Evolutionary conservation across 2,113 vertebrate species (phyloP).

Genomic region (rabbit (Oryctolagus cuniculus)): DNA sequence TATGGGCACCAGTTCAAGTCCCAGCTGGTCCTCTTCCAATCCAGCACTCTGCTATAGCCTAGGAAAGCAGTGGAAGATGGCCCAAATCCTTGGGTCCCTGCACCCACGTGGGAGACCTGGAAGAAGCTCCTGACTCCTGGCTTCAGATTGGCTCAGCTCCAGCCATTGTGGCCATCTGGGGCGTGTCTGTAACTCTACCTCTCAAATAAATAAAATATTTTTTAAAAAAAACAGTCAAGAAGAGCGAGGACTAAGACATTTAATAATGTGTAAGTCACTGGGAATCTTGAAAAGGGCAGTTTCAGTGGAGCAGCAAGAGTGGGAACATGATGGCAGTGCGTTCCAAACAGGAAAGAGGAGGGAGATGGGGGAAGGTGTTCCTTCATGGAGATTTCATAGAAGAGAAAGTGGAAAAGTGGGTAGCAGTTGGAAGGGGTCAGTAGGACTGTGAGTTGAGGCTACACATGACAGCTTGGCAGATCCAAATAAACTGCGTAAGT

Average conservation of each 20-base stretch:
- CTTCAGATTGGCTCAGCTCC: too few relatives aligned
- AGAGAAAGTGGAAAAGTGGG: background rate
- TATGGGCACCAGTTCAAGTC: too few relatives aligned
- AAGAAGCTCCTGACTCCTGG: too few relatives aligned
- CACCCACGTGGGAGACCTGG: too few relatives aligned
- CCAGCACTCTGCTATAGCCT: too few relatives aligned
- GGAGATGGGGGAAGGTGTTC: background rate
- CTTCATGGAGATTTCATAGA: background rate
- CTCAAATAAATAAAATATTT: too few relatives aligned
- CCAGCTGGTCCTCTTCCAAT: too few relatives aligned
- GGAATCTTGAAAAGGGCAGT: background rate
- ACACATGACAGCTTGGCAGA: background rate
- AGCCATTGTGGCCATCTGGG: too few relatives aligned
- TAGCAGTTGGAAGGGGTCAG: background rate
- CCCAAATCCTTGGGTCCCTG: too few relatives aligned
- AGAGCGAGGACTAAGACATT: background rate
- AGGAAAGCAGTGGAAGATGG: too few relatives aligned
- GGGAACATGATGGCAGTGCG: background rate
- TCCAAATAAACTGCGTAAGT: background rate
- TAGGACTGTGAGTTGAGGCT: rapidly evolving
- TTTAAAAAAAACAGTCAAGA: background rate
- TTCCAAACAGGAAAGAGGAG: background rate
- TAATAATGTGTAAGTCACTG: rapidly evolving
- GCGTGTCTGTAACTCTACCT: too few relatives aligned
- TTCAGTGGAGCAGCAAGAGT: too few relatives aligned